A percentile compares a stretch with the other conserved stretches of the same genome.
Evolutionary conservation across 2,797 vertebrate species (phyloP).

Genomic region (Malurus leucopterus): DNA sequence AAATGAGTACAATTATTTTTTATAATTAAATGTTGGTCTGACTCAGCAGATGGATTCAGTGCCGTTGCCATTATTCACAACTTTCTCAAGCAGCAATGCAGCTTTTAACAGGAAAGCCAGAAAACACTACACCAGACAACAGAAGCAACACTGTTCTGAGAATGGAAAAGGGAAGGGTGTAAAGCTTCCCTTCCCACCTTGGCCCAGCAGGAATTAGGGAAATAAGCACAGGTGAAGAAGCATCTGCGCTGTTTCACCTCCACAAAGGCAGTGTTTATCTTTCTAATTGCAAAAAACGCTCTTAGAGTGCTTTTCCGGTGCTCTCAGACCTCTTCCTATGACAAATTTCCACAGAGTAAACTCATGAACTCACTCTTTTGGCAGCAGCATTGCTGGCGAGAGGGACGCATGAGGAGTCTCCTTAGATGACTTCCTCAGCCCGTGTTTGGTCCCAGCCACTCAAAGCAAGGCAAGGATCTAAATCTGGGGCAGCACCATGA

Average conservation of each 20-base stretch:
- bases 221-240: accelerated
- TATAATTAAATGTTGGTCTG: neutral
- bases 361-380: neutral
- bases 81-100: neutral
- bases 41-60: neutral
- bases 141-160: neutral
- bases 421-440: neutral
- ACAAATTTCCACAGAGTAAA: neutral
- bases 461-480: neutral
- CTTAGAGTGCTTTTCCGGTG: neutral
- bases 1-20: neutral
- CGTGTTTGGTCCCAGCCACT: neutral
- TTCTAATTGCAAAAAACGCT: neutral
- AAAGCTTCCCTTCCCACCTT: neutral
- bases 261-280: neutral
- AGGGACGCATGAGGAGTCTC: neutral
- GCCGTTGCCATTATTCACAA: neutral
- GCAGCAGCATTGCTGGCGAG: neutral
- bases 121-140: neutral
- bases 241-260: accelerated
- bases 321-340: neutral
- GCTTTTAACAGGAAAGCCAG: neutral
- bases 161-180: neutral
- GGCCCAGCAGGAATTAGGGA: neutral
- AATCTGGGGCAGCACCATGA: slow-evolving; percentile 9